phyloP scores from a whole-genome alignment of 2,888 invertebrate species.

The Eurois occulta region DNA sequence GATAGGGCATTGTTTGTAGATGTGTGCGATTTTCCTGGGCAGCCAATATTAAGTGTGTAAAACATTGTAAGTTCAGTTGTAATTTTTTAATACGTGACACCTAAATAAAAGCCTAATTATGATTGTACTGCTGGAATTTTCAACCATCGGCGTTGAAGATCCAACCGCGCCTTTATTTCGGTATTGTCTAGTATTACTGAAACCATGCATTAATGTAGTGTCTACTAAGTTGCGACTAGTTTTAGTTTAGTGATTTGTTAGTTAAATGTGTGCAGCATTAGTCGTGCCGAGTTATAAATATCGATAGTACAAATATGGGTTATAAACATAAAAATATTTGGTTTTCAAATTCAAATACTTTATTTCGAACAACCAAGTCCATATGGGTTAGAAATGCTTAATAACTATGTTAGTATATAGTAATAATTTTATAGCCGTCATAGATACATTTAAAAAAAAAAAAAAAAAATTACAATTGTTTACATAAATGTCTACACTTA shows the following conservation, averaged over 20 bases:
- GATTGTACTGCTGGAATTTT: not conserved
- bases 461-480: no score
- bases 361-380: no score
- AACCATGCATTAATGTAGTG: not conserved
- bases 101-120: not conserved
- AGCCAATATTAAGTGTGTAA: no score
- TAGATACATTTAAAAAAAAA: no score
- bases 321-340: not conserved
- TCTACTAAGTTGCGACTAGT: not conserved
- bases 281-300: not conserved
- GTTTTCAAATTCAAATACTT: no score
- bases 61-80: not conserved
- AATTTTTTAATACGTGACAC: not conserved
- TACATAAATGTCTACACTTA: no score
- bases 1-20: not conserved
- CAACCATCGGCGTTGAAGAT: not conserved
- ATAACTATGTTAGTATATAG: no score
- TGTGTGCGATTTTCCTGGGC: slow-evolving; percentile 12
- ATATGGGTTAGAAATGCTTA: no score
- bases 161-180: not conserved
- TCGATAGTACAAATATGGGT: not conserved
- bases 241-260: not conserved
- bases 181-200: not conserved
- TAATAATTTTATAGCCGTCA: no score
- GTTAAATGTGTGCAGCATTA: not conserved